A percentile compares a stretch with the other conserved stretches of the same genome.
phyloP scores from a whole-genome alignment of 2,797 vertebrate species.

The Alexandromys oeconomus region DNA sequence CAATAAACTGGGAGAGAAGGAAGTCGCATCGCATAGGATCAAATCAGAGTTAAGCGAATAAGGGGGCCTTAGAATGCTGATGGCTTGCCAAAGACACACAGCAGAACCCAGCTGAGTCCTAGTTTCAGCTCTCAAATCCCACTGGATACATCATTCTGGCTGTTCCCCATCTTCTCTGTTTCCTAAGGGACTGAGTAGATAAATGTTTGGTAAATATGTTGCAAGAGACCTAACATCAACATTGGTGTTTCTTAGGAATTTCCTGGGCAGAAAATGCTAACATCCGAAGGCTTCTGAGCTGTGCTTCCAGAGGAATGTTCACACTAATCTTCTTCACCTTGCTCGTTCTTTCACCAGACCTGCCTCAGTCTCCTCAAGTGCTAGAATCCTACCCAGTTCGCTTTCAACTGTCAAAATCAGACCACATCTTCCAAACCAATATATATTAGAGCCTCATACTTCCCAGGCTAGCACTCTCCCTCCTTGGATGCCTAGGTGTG shows the following conservation, averaged over 20 bases:
- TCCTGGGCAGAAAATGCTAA: neutral
- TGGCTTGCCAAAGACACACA: slow-evolving; percentile 19
- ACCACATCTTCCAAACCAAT: neutral
- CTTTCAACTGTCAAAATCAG: neutral
- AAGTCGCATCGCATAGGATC: neutral
- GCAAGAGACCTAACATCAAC: neutral
- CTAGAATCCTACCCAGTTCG: neutral
- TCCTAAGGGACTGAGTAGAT: slow-evolving; percentile 27
- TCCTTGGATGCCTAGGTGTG: neutral
- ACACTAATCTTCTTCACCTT: neutral
- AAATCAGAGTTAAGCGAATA: neutral
- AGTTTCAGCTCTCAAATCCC: slow-evolving; percentile 36
- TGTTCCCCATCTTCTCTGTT: neutral
- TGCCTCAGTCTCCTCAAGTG: neutral
- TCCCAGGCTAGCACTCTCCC: neutral
- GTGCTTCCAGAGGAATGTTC: neutral
- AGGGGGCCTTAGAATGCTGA: neutral
- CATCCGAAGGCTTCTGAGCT: slow-evolving; percentile 5
- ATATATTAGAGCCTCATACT: neutral
- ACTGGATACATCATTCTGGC: neutral
- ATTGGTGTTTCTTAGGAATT: neutral
- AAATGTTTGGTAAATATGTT: slow-evolving; percentile 1
- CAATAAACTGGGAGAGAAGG: neutral
- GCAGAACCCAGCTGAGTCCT: neutral
- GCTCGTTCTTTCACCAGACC: neutral